Conservation (phyloP, 2,888 invertebrate genomes). For the Patella caerulea region DNA sequence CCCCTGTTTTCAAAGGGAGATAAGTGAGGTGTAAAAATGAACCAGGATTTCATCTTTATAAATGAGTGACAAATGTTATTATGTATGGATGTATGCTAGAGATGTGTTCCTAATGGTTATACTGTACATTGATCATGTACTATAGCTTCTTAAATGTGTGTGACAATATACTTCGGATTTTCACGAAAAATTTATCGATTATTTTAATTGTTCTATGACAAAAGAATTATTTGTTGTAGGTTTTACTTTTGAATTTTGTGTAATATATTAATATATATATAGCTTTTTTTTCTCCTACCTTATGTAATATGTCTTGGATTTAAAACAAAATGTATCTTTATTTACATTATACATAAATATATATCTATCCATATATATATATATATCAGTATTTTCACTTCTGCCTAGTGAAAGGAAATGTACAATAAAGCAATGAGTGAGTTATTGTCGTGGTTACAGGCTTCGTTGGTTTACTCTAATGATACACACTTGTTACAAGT, state of each 20-base stretch:
- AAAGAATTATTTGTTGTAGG: not conserved
- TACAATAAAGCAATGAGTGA: no score
- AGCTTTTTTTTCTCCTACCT: not conserved
- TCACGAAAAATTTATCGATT: not conserved
- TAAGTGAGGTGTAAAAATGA: not conserved
- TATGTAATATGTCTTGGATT: not conserved
- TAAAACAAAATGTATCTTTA: not conserved
- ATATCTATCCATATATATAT: not conserved
- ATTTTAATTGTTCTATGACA: not conserved
- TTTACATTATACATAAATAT: not conserved
- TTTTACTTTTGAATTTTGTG: not conserved
- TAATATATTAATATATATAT: slow-evolving; percentile 2
- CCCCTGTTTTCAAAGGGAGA: not conserved
- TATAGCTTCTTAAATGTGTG: not conserved
- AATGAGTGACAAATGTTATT: not conserved
- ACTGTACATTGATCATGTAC: slow-evolving; percentile 3
- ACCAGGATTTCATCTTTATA: not conserved
- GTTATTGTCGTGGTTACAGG: no score
- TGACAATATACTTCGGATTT: not conserved
- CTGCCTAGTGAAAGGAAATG: not conserved
- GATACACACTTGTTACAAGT: no score
- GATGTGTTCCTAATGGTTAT: slow-evolving; percentile 2
- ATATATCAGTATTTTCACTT: not conserved
- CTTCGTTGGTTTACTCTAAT: no score
- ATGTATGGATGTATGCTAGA: slow-evolving; percentile 13